Base-by-base conservation (phyloP, 2,888 invertebrate genomes). In the Boloria euphrosyne region DNA sequence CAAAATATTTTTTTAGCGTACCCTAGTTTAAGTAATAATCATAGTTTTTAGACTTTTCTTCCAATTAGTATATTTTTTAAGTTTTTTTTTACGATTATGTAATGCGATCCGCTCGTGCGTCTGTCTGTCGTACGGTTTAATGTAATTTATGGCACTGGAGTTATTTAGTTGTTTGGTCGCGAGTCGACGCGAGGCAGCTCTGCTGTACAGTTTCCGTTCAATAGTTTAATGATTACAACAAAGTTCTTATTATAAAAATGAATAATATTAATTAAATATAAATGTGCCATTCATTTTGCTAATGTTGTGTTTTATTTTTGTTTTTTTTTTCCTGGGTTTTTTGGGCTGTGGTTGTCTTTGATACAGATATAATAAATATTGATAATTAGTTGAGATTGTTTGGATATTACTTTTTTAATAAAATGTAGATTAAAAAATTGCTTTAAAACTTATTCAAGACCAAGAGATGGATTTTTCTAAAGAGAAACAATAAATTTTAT, bases 211-310 rank as follows among this genome's bases (percentile, higher is more conserved):
- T 22, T 59, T 59, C 65, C 62, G 66, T 58, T 61, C 62, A 31
- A 31, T 68, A 38, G 31, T 64, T 78, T 78, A 84, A 82, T 38
- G 84, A 86, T 86, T 86, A 90, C 88, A 87, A 88, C 85, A 89
- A 90, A 90, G 88, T 86, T 91, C 86, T 91, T 88, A 92, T 89
- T 90, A 91, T 91, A 89, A 92, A 91, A 91, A 90, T 89, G 89
- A 87, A 91, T 92, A 91, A 91, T 92, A 86, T 87, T 92, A 92
- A 92, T 93, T 92, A 92, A 92, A 90, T 90, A 91, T 91, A 91
- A 91, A 92, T 92, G 92, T 93, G 92, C 92, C 93, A 92, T 93
- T 92, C 92, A 92, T 93, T 93, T 93, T 93, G 92, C 92, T 91
- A 92, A 80, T 80, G 76, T 80, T 82, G 90, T 83, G 89, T 92